A percentile compares a stretch with the other conserved stretches of the same genome.
Conservation (phyloP, 2,113 vertebrate species). For the Theristicus caerulescens region DNA sequence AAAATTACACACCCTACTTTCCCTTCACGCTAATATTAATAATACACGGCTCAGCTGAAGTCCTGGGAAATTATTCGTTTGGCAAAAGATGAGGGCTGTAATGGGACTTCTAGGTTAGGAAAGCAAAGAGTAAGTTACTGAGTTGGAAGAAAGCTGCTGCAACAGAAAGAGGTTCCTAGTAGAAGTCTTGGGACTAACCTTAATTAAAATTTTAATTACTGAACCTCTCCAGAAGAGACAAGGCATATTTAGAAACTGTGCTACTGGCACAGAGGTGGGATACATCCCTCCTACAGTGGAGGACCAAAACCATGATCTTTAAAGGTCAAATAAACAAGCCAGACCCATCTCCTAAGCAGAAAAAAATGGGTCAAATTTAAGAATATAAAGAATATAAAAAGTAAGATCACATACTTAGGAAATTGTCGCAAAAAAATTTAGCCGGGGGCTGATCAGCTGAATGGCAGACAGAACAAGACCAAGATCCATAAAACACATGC, state of each 20-base stretch:
- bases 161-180: neutral
- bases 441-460: neutral
- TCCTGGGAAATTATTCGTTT: accelerated
- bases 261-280: neutral
- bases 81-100: neutral
- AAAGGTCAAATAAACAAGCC: neutral
- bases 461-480: neutral
- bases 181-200: neutral
- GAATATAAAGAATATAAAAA: neutral
- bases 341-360: neutral
- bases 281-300: neutral
- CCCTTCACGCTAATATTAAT: neutral
- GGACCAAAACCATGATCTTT: neutral
- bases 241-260: neutral
- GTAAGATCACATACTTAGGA: neutral
- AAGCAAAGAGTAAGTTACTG: neutral
- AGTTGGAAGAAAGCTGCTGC: neutral
- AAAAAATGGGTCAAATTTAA: neutral
- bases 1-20: constrained; percentile 36
- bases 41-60: neutral
- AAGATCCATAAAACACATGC: neutral
- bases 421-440: neutral
- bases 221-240: neutral
- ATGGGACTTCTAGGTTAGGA: neutral
- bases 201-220: neutral